phyloP scores from a whole-genome alignment of 1,140 invertebrate species.

The Tetraneura akinire region DNA sequence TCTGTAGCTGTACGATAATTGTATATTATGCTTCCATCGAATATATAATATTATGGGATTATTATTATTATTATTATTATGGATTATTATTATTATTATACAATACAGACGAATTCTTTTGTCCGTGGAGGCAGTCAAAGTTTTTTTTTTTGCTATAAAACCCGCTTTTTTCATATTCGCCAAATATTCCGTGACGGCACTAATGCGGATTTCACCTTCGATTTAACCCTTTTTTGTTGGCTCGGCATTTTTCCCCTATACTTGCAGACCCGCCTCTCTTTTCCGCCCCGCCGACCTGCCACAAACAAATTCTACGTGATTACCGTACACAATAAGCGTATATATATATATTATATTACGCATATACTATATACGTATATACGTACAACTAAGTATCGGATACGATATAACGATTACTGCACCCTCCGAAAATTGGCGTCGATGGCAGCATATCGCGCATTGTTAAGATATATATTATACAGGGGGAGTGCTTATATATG shows the following conservation, averaged over 20 bases:
- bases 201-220: conserved; percentile 31
- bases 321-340: background rate
- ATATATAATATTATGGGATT: too few relatives aligned
- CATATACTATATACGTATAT: too few relatives aligned
- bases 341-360: too few relatives aligned
- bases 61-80: background rate
- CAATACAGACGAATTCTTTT: conserved; percentile 8
- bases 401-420: conserved; percentile 2
- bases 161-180: background rate
- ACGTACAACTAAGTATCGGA: background rate
- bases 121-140: background rate
- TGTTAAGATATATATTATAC: background rate
- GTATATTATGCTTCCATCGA: too few relatives aligned
- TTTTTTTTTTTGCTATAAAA: background rate
- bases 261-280: background rate
- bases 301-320: conserved; percentile 10
- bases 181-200: background rate
- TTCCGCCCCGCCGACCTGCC: background rate
- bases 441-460: too few relatives aligned
- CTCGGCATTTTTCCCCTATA: background rate
- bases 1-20: too few relatives aligned
- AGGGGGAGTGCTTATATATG: background rate
- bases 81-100: background rate
- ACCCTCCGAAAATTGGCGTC: background rate
- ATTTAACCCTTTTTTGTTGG: conserved; percentile 19